A percentile compares a stretch with the other conserved stretches of the same genome.
Conservation (phyloP, 2,888 invertebrate species). For the Coenonympha glycerion region DNA sequence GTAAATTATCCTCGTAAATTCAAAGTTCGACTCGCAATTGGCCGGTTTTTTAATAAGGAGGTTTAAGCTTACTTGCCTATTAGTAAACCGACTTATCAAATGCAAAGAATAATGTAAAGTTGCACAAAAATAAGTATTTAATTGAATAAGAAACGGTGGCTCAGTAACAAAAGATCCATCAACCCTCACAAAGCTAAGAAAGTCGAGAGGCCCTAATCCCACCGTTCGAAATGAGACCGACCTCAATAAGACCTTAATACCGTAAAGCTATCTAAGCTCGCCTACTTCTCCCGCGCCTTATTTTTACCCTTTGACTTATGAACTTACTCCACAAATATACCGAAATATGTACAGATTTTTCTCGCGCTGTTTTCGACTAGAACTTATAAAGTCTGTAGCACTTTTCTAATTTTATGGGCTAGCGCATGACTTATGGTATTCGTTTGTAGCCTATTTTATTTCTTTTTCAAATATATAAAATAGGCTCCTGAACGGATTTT, state of each 20-base stretch:
- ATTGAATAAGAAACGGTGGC: not conserved
- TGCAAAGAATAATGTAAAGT: too few species aligned
- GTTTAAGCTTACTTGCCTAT: too few species aligned
- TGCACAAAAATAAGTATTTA: too few species aligned
- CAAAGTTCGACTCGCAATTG: too few species aligned
- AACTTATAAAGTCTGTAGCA: not conserved
- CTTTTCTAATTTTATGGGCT: not conserved
- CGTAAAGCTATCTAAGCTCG: conserved; percentile 54
- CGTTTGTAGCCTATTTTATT: too few species aligned
- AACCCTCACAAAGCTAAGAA: conserved; percentile 26
- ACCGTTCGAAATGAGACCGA: conserved; percentile 51
- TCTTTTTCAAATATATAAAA: too few species aligned
- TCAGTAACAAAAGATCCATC: conserved; percentile 8
- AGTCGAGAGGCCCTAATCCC: conserved; percentile 47
- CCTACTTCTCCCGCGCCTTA: conserved; percentile 3
- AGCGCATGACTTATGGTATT: too few species aligned
- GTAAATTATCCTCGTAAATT: too few species aligned
- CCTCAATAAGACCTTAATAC: conserved; percentile 54
- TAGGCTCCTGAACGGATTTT: too few species aligned
- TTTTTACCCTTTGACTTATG: conserved; percentile 9
- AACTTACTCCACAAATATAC: not conserved
- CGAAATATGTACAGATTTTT: not conserved
- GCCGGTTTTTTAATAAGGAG: too few species aligned
- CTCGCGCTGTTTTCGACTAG: not conserved
- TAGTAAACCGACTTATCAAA: too few species aligned